These are phyloP conservation scores for rabbit (Oryctolagus cuniculus) DNA, from an alignment of 2,113 vertebrate genomes.

Conservation along the genomic window mOryCun1.1 NC_091451.1:40316501-40317000, in stretches of 20 bases:
- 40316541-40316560: background rate
- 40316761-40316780: background rate
- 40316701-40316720: fast-evolving
- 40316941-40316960: background rate
- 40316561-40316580: background rate
- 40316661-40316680: background rate
- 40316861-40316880: background rate
- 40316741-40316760: background rate
- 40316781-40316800: background rate
- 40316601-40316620: background rate
- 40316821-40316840: background rate
- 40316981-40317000: background rate
- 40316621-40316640: background rate
- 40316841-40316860: background rate
- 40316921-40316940: background rate
- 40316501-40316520: background rate
- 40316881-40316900: background rate
- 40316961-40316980: background rate
- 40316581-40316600: background rate
- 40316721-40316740: background rate
- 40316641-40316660: background rate
- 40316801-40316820: background rate
- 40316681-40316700: background rate
- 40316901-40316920: background rate
- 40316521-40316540: background rate